Percentiles rank a stretch among this genome's conserved stretches.
phyloP scores from a whole-genome alignment of 2,888 invertebrate species.

The Ennomos quercinarius region DNA sequence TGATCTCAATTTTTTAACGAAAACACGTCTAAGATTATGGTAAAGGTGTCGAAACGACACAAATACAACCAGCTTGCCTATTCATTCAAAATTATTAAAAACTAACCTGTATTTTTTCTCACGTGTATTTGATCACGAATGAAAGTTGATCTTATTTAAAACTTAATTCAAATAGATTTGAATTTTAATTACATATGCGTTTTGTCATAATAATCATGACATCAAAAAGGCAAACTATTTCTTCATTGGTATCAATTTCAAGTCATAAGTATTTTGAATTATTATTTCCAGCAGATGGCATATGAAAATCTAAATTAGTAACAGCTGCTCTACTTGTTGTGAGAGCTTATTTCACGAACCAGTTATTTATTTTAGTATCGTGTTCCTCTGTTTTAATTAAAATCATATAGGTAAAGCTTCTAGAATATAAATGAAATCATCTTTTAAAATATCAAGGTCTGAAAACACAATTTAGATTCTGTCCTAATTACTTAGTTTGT shows the following conservation, averaged over 20 bases:
- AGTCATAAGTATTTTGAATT: constrained; percentile 14
- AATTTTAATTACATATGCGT: too few species aligned
- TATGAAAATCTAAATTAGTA: constrained; percentile 32
- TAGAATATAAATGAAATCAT: constrained; percentile 9
- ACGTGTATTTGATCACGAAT: too few species aligned
- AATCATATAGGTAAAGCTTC: too few species aligned
- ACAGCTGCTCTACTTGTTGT: constrained; percentile 27
- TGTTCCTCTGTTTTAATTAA: too few species aligned
- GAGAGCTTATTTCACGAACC: constrained; percentile 11
- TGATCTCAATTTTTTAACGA: constrained; percentile 71
- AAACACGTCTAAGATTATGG: constrained; percentile 59
- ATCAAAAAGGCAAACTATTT: not conserved
- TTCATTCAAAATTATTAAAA: constrained; percentile 2
- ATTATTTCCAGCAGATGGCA: constrained; percentile 22
- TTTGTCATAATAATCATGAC: too few species aligned
- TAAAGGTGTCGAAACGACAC: constrained; percentile 41
- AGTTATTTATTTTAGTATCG: not conserved
- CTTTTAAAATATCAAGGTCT: constrained; percentile 21
- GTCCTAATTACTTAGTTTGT: too few species aligned
- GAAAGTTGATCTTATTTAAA: too few species aligned
- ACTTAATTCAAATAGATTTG: too few species aligned
- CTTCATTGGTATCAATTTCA: constrained; percentile 10
- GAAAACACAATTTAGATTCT: too few species aligned
- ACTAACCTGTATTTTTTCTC: not conserved
- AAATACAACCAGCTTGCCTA: constrained; percentile 19